A percentile compares a stretch with the other conserved stretches of the same genome.
Evolutionary conservation across 1,140 invertebrate species (phyloP).

Genomic region (Trichogramma pretiosum): DNA sequence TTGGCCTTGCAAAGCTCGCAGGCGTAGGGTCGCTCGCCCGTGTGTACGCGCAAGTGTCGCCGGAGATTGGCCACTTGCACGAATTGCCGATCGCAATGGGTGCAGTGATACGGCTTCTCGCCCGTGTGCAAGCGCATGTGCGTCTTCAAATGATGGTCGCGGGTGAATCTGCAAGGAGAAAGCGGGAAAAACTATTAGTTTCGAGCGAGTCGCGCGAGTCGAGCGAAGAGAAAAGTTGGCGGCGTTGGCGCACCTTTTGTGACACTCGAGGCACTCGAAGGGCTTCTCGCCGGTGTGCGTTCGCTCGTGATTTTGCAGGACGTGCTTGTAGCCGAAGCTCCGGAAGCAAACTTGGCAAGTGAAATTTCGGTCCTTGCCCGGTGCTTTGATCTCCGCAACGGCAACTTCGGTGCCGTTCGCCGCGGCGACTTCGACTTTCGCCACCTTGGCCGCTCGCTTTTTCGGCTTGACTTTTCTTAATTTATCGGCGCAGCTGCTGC

Average conservation of each 20-base stretch:
- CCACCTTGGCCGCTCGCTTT: conserved; percentile 2
- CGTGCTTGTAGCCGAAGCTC: conserved; percentile 89
- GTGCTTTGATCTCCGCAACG: conserved; percentile 48
- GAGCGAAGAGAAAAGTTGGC: background rate
- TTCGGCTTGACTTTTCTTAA: too few relatives aligned
- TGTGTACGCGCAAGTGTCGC: conserved; percentile 88
- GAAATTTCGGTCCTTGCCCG: conserved; percentile 72
- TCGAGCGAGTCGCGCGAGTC: background rate
- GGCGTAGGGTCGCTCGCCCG: conserved; percentile 87
- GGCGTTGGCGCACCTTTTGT: conserved; percentile 55
- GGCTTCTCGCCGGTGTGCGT: conserved; percentile 96
- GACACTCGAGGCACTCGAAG: conserved; percentile 89
- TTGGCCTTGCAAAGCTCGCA: conserved; percentile 81
- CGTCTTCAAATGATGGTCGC: conserved; percentile 91
- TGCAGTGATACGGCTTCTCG: conserved; percentile 87
- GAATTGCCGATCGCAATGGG: conserved; percentile 83
- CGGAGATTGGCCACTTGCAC: conserved; percentile 91
- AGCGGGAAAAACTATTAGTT: conserved; percentile 2
- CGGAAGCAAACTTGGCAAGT: conserved; percentile 78
- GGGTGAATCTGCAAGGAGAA: conserved; percentile 60
- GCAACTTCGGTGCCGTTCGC: conserved; percentile 35
- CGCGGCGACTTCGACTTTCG: conserved; percentile 37
- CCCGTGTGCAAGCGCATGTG: conserved; percentile 89
- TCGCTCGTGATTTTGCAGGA: conserved; percentile 90
- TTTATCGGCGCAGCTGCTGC: background rate